Conservation (phyloP, 2,113 vertebrate genomes). For the Dromaius novaehollandiae region DNA sequence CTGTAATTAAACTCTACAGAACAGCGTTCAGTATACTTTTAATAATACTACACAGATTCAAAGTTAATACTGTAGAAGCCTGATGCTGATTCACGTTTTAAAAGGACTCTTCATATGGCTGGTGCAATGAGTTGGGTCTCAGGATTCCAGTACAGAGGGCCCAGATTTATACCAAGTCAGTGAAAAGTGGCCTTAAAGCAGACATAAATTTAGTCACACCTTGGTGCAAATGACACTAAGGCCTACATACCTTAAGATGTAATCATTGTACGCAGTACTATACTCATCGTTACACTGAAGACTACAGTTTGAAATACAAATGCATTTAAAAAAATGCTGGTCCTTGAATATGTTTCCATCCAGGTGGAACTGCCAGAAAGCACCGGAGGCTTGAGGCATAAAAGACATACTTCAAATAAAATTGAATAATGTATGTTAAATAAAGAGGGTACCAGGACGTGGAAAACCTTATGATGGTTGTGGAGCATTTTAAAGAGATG, state of each 20-base stretch:
- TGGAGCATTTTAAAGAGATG: constrained; percentile 12
- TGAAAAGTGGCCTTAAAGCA: constrained; percentile 26
- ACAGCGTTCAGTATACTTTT: background rate
- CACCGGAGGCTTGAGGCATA: background rate
- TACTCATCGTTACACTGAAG: background rate
- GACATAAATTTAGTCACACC: constrained; percentile 41
- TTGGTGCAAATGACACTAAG: constrained; percentile 3
- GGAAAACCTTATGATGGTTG: background rate
- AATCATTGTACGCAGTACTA: background rate
- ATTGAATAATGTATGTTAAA: constrained; percentile 36
- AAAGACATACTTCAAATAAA: constrained; percentile 34
- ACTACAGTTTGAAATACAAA: background rate
- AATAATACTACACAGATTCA: background rate
- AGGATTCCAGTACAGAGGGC: background rate
- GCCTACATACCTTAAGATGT: background rate
- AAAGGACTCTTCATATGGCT: background rate
- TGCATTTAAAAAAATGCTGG: background rate
- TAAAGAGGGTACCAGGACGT: constrained; percentile 18
- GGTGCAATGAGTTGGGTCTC: background rate
- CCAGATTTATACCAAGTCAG: constrained; percentile 16
- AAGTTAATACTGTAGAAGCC: background rate
- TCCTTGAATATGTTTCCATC: constrained; percentile 28
- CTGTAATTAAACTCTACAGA: background rate
- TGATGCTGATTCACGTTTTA: background rate
- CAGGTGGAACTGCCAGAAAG: constrained; percentile 46